Conservation (phyloP, 2,888 invertebrate species). For the Cyclophora albipunctata region DNA sequence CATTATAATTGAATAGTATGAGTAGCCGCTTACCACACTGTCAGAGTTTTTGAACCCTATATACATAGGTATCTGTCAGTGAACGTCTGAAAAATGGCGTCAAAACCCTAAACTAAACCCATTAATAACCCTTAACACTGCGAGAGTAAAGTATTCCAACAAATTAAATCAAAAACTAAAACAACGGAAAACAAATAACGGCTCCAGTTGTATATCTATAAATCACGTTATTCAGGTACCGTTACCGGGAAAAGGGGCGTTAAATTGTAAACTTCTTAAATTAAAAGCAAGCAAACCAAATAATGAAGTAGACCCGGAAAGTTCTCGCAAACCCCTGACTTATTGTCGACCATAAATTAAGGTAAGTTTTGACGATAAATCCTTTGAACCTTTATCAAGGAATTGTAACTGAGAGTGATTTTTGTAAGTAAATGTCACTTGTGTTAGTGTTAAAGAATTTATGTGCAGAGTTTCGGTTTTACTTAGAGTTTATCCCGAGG, state of each 20-base stretch:
- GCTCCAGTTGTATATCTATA: slow-evolving; percentile 7
- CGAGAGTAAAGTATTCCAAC: neutral
- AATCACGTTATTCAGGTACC: slow-evolving; percentile 18
- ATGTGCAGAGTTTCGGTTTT: no score
- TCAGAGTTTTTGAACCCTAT: no score
- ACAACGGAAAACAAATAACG: slow-evolving; percentile 10
- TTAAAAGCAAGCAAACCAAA: slow-evolving; percentile 62
- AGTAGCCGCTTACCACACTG: no score
- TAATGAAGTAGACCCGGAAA: slow-evolving; percentile 60
- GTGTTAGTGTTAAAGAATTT: no score
- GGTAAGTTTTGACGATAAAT: slow-evolving; percentile 63
- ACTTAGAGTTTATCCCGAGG: no score
- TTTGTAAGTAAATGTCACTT: neutral
- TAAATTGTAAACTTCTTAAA: slow-evolving; percentile 60
- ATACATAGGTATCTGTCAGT: no score
- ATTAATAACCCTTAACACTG: no score
- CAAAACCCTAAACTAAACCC: no score
- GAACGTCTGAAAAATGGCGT: no score
- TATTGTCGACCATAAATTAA: slow-evolving; percentile 67
- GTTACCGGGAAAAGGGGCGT: slow-evolving; percentile 8
- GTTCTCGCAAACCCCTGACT: slow-evolving; percentile 51
- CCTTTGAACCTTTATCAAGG: slow-evolving; percentile 22
- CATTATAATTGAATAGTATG: no score
- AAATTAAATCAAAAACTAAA: slow-evolving; percentile 14
- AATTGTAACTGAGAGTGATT: slow-evolving; percentile 3